Evolutionary conservation across 2,888 invertebrate species (phyloP).

Genomic region (Eulithis prunata): DNA sequence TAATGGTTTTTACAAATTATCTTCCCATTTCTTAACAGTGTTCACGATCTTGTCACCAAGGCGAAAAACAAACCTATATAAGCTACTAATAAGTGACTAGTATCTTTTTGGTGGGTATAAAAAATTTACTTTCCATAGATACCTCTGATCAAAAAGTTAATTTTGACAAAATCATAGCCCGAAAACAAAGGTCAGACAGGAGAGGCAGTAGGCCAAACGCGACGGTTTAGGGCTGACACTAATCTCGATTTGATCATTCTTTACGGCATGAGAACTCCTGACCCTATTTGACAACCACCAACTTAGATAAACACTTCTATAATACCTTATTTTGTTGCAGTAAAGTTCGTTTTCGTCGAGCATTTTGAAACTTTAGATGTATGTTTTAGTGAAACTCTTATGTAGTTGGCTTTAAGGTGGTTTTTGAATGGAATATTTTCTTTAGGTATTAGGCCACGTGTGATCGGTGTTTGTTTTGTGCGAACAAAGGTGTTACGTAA

Average conservation of each 20-base stretch:
- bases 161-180: constrained; percentile 11
- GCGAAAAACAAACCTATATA: background rate
- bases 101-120: background rate
- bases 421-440: constrained; percentile 8
- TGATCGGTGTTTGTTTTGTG: constrained; percentile 42
- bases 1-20: no score
- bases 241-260: constrained; percentile 55
- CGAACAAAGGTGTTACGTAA: constrained; percentile 28
- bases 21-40: no score
- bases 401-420: constrained; percentile 1
- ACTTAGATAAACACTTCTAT: constrained; percentile 1
- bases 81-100: no score
- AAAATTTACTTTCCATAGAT: background rate
- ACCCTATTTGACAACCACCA: constrained; percentile 35
- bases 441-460: constrained; percentile 43
- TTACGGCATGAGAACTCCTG: constrained; percentile 51
- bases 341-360: constrained; percentile 11
- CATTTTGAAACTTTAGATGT: background rate
- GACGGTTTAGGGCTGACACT: constrained; percentile 45
- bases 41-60: background rate
- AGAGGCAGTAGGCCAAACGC: constrained; percentile 37
- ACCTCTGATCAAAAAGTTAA: constrained; percentile 13
- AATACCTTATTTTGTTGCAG: constrained; percentile 2
- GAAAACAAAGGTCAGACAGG: constrained; percentile 37
- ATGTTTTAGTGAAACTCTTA: constrained; percentile 13